Conservation (phyloP, 2,797 vertebrate species). For the Tapera naevia region DNA sequence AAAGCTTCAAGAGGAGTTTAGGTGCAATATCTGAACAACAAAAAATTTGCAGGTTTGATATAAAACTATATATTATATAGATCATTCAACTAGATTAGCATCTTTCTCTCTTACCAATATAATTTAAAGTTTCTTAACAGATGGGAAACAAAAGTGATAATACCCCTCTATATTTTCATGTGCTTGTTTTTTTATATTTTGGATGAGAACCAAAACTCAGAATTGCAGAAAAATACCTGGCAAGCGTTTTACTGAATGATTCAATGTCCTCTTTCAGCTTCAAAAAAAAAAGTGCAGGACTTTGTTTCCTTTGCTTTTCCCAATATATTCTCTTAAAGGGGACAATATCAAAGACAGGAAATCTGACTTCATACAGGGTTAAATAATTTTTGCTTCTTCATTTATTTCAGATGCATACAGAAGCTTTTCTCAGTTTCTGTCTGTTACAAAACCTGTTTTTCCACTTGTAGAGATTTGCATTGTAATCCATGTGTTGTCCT, state of each 20-base stretch:
- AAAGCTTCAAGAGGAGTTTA: neutral
- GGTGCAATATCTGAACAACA: neutral
- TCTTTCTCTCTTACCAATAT: neutral
- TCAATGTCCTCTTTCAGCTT: constrained; percentile 10
- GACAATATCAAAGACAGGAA: neutral
- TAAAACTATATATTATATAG: neutral
- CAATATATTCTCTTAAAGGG: neutral
- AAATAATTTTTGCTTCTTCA: neutral
- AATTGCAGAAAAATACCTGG: neutral
- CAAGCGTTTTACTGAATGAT: constrained; percentile 8
- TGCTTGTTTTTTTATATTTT: neutral
- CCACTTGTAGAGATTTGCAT: neutral
- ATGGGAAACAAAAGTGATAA: neutral
- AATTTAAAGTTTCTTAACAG: neutral
- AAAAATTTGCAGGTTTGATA: neutral
- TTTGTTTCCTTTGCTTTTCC: neutral
- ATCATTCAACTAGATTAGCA: rapidly evolving
- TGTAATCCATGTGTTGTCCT: neutral
- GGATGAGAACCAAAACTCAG: neutral
- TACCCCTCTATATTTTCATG: neutral
- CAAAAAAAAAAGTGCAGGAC: neutral
- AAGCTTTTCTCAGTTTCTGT: neutral
- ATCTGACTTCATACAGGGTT: constrained; percentile 17
- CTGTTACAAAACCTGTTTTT: neutral
- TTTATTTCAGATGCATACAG: neutral